These are phyloP conservation scores for Polylopha cassiicola DNA, from an alignment of 2,888 invertebrate species.

Conservation along the genomic window DNA sequence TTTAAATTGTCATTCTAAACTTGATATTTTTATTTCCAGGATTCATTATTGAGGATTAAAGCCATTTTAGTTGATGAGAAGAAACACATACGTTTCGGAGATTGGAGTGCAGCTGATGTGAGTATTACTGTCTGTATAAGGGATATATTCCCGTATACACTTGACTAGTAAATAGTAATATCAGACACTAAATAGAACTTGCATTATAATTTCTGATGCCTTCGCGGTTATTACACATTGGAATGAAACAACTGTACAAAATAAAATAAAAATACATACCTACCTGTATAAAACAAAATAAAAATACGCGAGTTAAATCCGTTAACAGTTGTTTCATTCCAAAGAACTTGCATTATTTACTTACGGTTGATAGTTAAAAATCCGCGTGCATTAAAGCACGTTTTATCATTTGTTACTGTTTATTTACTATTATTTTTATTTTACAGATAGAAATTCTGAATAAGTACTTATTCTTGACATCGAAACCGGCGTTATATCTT, in stretches of 20 bases:
- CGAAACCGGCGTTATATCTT: conserved; percentile 98
- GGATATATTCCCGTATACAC: too few relatives aligned
- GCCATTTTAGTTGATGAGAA: conserved; percentile 90
- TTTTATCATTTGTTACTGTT: too few relatives aligned
- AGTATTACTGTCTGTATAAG: too few relatives aligned
- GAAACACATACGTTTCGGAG: conserved; percentile 93
- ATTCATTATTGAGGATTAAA: conserved; percentile 90
- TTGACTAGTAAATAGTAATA: too few relatives aligned
- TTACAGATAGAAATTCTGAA: conserved; percentile 96
- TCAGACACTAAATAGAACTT: too few relatives aligned
- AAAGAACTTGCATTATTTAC: background rate
- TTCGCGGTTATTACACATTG: too few relatives aligned
- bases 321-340: background rate
- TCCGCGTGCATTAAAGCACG: too few relatives aligned
- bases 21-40: conserved; percentile 77
- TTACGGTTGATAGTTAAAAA: too few relatives aligned
- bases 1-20: background rate
- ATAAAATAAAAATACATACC: too few relatives aligned
- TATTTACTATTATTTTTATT: conserved; percentile 1
- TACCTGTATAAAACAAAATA: too few relatives aligned
- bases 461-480: conserved; percentile 96
- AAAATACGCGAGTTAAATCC: background rate
- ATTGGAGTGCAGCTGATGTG: conserved; percentile 96
- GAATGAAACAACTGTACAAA: too few relatives aligned
- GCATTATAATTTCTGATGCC: too few relatives aligned